Evolutionary conservation across 2,113 vertebrate species (phyloP), one percentile per base, ranked within the genome.

Genomic region (Nipponia nippon): DNA sequence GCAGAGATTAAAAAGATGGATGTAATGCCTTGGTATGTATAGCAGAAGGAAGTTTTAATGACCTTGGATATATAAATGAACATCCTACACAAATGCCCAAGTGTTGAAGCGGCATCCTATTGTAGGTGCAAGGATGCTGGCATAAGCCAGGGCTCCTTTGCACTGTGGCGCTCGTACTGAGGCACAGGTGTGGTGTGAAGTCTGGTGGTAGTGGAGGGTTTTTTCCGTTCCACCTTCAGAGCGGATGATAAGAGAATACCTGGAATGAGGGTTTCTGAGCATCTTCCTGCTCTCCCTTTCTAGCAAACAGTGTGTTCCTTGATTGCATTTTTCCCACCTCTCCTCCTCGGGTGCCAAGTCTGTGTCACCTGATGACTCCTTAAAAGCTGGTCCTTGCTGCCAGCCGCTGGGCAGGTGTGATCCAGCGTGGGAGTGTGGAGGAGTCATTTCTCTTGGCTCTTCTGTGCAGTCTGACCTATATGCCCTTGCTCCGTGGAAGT

Each of bases 11-110:
- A 56, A 82, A 87, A 79, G 80, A 72, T 61, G 50, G 38, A 32
- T 95, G 46, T n/a, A 87, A 52, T 50, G 46, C 12, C 5, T 10
- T 62, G 23, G 58, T 72, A 21, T 50, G 42, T 73, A 10, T 34
- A 59, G 84, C 25, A 70, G 82, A 66, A 93, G 78, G 18, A 47
- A 65, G 53, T 91, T 94, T 72, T 85, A 62, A 72, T 80, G 58
- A 58, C 71, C 23, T 32, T 40, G 32, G 18, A 6, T 66, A 5
- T 59, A 61, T 25, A 78, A 73, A 77, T 17, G 25, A 53, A 3
- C 19, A 3, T 27, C n/a, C 13, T 3, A 26, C 18, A 10, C 6
- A 53, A 47, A 19, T 42, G 40, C 21, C 49, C 61, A 7, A 5
- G 19, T 5, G 11, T 9, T 91, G 59, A n/a, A 67, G 26, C 0